Base-by-base conservation (phyloP, 2,113 vertebrate species). In the Phalacrocorax brasilianus region DNA sequence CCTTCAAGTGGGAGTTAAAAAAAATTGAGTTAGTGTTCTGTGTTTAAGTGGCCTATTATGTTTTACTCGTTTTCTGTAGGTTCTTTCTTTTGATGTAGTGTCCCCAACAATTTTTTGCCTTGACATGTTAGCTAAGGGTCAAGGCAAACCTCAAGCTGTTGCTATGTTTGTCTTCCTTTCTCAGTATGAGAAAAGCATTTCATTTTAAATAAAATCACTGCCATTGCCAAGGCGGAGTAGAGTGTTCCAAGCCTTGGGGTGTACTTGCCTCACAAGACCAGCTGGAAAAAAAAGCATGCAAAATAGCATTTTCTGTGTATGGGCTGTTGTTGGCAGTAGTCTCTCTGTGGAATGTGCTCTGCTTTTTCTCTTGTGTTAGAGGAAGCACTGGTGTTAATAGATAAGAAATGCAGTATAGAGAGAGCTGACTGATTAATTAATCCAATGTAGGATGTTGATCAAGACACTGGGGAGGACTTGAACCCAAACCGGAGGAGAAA, bases 401-500 rank as follows among this genome's bases (percentile, higher is more conserved):
- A 12, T 76, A 8, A 63, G 22, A 17, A 76, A 17, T 44, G 9
- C 30, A 32, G 1, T 27, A 4, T 32, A 24, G 10, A 4, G 26
- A 45, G 17, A 76, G 16, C 70, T 88, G 38, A 44, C 8, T 6
- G 16, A 44, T 87, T 27, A 22, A 42, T 79, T 22, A 8, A 17
- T 88, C 45, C 84, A 58, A 52, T 95, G 13, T 70, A 99, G 99
- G 99, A 99, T 91, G 99, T 99, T 70, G 99, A 99, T 96, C 99
- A 99, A 97, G 99, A 99, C 86, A 99, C 99, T 0, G 99, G 99
- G 21, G 99, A 99, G 94, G 99, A 99, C 90, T 86, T 99, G 92
- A 99, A 99, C 93, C 99, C 99, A 27, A 99, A 99, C 85, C 97
- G 99, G 72, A 98, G 99, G 9, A 98, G 99, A 67, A 99, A 99